Evolutionary conservation across 1,140 invertebrate species (phyloP), one percentile per base, ranked within the genome.

Genomic region (Plodia interpunctella): DNA sequence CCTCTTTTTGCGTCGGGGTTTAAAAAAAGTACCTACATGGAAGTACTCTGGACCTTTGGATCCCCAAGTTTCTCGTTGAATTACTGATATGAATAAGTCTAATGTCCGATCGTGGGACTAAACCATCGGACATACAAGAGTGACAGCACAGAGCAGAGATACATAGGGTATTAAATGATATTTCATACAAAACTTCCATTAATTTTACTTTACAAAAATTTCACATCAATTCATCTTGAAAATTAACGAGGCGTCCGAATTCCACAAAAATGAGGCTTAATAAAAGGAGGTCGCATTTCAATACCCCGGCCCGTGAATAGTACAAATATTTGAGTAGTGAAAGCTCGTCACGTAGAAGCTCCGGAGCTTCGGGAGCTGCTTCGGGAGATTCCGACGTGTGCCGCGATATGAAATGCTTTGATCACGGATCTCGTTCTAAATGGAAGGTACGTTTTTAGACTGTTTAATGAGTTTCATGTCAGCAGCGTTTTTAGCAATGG

Each of bases 231-330:
- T 38, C 38, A 44, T 44, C 15, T 17, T 15, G 1, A 44, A 44
- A 44, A 44, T 44, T 44, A 44, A 44, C 38, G 38, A 17, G 38
- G 2, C 13, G 0, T 6, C 15, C 55, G 57, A 63, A 55, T 59
- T 63, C 59, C 57, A 49, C 35, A 64, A 71, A 72, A 62, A 60
- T 61, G 75, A 76, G 66, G 59, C 59, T 60, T 63, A 66, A 68
- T 72, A 75, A 77, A 74, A 72, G 70, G 68, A 67, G 66, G 66
- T 61, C 69, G 67, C 72, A 75, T 84, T 80, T 83, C 81, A 84
- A 82, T 81, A 76, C 73, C 74, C 53, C 68, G 72, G 72, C 70
- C 77, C 75, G 83, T 84, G 77, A 87, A 87, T 84, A 83, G 80
- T 80, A 80, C 67, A 78, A 87, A 87, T 87, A 87, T 87, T 83